Conservation (phyloP, 2,113 vertebrate species). For the Platichthys stellatus region DNA sequence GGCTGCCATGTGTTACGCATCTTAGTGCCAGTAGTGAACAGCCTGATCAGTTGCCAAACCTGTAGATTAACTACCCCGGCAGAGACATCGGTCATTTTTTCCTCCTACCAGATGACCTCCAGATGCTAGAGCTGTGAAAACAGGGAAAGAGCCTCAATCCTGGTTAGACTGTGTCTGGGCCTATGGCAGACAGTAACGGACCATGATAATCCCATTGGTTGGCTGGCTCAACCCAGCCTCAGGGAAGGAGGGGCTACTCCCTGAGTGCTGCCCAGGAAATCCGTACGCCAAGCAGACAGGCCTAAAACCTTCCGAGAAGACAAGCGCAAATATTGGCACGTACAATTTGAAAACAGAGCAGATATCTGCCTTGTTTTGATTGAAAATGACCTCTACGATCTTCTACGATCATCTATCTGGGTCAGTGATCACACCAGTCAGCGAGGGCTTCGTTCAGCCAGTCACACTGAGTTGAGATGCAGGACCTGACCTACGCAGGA, state of each 20-base stretch:
- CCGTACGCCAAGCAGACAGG: constrained; percentile 55
- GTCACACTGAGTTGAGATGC: constrained; percentile 78
- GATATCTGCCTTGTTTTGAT: constrained; percentile 54
- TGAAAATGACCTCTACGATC: constrained; percentile 46
- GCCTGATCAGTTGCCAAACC: constrained; percentile 63
- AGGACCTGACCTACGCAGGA: constrained; percentile 78
- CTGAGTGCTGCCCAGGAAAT: constrained; percentile 63
- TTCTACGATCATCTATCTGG: constrained; percentile 44
- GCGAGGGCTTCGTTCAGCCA: constrained; percentile 39
- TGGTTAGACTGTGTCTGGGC: constrained; percentile 57
- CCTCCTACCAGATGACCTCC: constrained; percentile 57
- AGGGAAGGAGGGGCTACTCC: constrained; percentile 58
- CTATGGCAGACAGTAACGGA: constrained; percentile 67
- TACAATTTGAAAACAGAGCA: constrained; percentile 56
- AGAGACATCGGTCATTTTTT: constrained; percentile 59
- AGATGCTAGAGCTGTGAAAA: constrained; percentile 64
- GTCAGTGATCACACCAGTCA: constrained; percentile 39
- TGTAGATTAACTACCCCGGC: constrained; percentile 66
- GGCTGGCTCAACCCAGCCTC: constrained; percentile 63
- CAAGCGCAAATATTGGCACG: constrained; percentile 63
- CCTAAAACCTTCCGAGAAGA: constrained; percentile 65
- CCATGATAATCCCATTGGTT: constrained; percentile 76
- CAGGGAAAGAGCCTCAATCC: constrained; percentile 57
- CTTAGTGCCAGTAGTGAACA: constrained; percentile 59
- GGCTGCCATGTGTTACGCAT: constrained; percentile 60